Conservation (phyloP, 2,113 vertebrate species). For the Phainopepla nitens region DNA sequence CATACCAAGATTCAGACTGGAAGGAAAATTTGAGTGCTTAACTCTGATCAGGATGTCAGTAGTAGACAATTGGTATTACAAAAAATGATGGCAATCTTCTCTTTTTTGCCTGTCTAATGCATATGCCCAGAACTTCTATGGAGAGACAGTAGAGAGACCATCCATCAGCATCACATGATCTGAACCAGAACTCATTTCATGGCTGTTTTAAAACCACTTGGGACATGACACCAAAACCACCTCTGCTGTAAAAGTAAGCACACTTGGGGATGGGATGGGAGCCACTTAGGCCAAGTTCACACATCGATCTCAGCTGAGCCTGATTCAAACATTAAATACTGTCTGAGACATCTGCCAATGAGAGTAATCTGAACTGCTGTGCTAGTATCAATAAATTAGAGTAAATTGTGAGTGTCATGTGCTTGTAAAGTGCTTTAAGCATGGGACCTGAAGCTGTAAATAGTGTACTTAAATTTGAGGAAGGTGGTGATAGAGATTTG, state of each 20-base stretch:
- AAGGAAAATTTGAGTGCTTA: not conserved
- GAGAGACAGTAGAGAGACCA: not conserved
- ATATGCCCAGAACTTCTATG: not conserved
- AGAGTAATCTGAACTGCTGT: not conserved
- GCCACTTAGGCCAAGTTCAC: not conserved
- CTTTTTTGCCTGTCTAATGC: not conserved
- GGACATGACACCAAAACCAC: not conserved
- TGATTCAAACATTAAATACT: not conserved
- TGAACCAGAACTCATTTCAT: not conserved
- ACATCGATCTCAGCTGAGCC: not conserved
- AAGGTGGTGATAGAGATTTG: not conserved
- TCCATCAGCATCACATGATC: not conserved
- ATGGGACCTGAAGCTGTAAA: not conserved
- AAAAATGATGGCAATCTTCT: not conserved
- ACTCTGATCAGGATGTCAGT: not conserved
- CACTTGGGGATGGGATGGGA: not conserved
- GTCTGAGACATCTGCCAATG: not conserved
- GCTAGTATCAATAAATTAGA: not conserved
- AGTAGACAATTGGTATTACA: not conserved
- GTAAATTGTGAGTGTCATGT: not conserved
- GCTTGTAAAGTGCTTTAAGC: not conserved
- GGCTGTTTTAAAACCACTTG: not conserved
- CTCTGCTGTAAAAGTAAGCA: not conserved
- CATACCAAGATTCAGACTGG: not conserved
- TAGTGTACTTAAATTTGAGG: not conserved